A percentile compares a stretch with the other conserved stretches of the same genome.
Conservation (phyloP, 2,113 vertebrate genomes). For the Catharus bicknelli region DNA sequence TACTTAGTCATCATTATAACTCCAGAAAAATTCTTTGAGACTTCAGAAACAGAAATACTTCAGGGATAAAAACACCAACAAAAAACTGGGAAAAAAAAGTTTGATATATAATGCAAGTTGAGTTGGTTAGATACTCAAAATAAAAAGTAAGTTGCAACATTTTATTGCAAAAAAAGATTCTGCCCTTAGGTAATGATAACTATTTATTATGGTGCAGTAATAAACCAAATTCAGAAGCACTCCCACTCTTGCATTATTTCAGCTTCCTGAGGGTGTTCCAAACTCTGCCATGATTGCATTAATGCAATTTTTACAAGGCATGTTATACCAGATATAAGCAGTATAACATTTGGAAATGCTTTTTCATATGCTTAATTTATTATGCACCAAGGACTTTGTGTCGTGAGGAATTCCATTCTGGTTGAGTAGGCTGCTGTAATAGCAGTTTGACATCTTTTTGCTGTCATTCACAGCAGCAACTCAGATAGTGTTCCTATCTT, state of each 20-base stretch:
- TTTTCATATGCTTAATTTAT: neutral
- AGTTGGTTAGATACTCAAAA: neutral
- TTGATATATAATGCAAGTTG: neutral
- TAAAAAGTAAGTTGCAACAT: neutral
- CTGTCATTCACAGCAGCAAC: neutral
- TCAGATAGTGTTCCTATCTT: neutral
- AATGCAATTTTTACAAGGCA: neutral
- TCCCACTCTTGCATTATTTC: neutral
- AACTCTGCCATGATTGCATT: neutral
- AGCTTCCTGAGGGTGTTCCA: neutral
- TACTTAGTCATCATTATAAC: neutral
- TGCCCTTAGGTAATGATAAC: neutral
- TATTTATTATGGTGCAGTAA: neutral
- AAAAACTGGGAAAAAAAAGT: neutral
- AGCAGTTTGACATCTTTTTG: neutral
- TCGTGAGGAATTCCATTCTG: neutral
- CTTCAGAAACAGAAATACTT: neutral
- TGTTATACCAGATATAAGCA: neutral
- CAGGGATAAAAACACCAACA: neutral
- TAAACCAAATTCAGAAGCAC: neutral
- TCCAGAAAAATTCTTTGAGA: neutral
- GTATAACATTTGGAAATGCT: neutral
- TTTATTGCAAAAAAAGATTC: neutral
- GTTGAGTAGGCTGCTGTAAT: neutral
- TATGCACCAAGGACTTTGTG: neutral